phyloP scores from a whole-genome alignment of 2,797 vertebrate species.

The Tokudaia muenninki region DNA sequence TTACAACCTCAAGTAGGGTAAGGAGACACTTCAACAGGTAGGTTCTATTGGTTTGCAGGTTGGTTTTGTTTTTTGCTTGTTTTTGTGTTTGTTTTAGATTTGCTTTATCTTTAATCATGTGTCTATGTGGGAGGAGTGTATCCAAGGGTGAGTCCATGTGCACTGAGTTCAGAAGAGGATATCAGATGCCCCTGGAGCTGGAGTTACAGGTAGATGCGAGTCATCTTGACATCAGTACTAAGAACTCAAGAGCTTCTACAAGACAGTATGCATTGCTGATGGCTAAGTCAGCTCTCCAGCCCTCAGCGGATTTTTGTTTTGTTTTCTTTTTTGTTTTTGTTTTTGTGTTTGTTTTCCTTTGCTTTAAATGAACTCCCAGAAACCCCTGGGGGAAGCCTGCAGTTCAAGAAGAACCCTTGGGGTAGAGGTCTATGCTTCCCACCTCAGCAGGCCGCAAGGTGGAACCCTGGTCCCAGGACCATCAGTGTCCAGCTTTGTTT shows the following conservation, averaged over 20 bases:
- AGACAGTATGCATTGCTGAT: not conserved
- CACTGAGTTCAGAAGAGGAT: not conserved
- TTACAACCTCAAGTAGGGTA: not conserved
- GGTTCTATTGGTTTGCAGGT: not conserved
- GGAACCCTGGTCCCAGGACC: not conserved
- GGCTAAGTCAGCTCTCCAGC: not conserved
- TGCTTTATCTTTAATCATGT: not conserved
- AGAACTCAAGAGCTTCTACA: not conserved
- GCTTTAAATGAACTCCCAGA: not conserved
- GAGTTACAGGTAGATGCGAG: not conserved
- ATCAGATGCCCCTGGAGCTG: not conserved
- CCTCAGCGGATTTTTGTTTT: not conserved
- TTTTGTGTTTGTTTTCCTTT: slow-evolving; percentile 6
- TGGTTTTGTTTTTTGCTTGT: not conserved
- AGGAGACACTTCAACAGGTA: no score
- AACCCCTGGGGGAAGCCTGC: not conserved
- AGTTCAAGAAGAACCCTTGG: rapidly evolving
- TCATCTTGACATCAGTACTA: not conserved
- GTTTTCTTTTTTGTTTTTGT: not conserved
- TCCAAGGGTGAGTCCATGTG: not conserved
- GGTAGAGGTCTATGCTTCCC: not conserved
- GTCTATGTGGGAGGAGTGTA: not conserved
- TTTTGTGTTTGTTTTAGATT: not conserved
- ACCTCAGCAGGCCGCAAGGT: rapidly evolving
- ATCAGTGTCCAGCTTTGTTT: not conserved